Percentiles rank a stretch among this genome's conserved stretches.
Evolutionary conservation across 2,888 invertebrate species (phyloP).

Genomic region (Geotrupes spiniger): DNA sequence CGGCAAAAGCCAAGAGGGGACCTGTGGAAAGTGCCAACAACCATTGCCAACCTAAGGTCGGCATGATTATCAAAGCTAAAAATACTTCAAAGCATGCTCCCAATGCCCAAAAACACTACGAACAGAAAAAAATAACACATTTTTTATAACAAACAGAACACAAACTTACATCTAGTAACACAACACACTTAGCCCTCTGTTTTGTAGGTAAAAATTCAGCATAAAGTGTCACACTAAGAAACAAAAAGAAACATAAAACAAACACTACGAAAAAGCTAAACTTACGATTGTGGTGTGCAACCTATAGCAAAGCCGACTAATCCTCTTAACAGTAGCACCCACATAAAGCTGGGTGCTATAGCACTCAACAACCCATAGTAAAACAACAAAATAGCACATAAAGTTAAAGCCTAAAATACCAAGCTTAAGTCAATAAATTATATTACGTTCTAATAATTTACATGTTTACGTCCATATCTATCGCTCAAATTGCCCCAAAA

Average conservation of each 20-base stretch:
- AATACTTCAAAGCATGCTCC: slow-evolving; percentile 93
- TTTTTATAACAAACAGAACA: slow-evolving; percentile 5
- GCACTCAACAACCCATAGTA: slow-evolving; percentile 89
- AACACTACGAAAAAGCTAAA: slow-evolving; percentile 35
- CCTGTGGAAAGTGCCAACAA: slow-evolving; percentile 87
- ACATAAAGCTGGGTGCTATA: slow-evolving; percentile 85
- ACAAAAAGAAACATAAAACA: slow-evolving; percentile 30
- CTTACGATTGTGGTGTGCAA: slow-evolving; percentile 96
- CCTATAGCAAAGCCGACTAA: slow-evolving; percentile 95
- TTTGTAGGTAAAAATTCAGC: slow-evolving; percentile 94
- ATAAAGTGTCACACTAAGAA: slow-evolving; percentile 84
- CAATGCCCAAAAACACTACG: slow-evolving; percentile 91
- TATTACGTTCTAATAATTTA: slow-evolving; percentile 44
- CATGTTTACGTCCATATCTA: slow-evolving; percentile 84
- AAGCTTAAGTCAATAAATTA: too few relatives aligned
- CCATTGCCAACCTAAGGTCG: slow-evolving; percentile 88
- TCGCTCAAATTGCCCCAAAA: slow-evolving; percentile 96
- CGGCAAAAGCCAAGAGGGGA: slow-evolving; percentile 79
- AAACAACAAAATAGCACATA: slow-evolving; percentile 86
- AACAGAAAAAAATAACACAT: slow-evolving; percentile 15
- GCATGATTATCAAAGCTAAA: slow-evolving; percentile 87
- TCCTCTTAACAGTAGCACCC: slow-evolving; percentile 86
- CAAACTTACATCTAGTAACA: slow-evolving; percentile 82
- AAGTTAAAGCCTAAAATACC: slow-evolving; percentile 71
- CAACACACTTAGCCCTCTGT: slow-evolving; percentile 92